Evolutionary conservation across 2,797 vertebrate species (phyloP), one percentile per base, ranked within the genome.

Genomic region (Perdix hodgsoniae): DNA sequence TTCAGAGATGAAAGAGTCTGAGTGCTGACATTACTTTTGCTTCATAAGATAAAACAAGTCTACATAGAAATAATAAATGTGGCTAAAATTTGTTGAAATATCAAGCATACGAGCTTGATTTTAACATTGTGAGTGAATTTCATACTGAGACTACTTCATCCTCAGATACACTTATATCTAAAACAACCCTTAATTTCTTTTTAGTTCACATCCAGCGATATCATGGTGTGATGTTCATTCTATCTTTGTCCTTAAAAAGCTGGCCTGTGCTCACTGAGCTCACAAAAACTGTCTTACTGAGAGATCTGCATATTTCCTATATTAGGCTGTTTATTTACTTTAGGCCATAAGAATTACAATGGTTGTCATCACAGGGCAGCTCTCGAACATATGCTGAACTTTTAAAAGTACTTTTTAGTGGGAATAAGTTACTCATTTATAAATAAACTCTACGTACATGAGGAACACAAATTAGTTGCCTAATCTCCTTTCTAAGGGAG

Each of bases 51-150:
- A 95, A 96, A 96, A 97, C 97, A 97, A 98, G 96, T 97, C 97
- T 93, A 96, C 97, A 94, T 86, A 86, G 97, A 97, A 98, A 96
- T 98, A 98, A 98, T 98, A 98, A 98, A 96, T 64, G 64, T 65
- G 61, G 74, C 95, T 95, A 96, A 94, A 96, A 31, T 71, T 91
- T 92, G 47, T 95, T 95, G 96, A 82, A 97, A 97, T 94, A 98
- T 97, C 94, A 96, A 96, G 86, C 86, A 94, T 27, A 39, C 22
- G 47, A 83, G 17, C 22, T 69, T 56, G 15, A 4, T 63, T 93
- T 91, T 79, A 76, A 73, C 15, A n/a, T 7, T 44, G 9, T 42
- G 27, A 69, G 44, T 70, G 65, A 86, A 80, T 90, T 91, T 81
- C 10, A 16, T 18, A 26, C 17, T 50, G 26, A 83, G 15, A 15